Conservation (phyloP, 2,888 invertebrate genomes). For the Eupeodes luniger region DNA sequence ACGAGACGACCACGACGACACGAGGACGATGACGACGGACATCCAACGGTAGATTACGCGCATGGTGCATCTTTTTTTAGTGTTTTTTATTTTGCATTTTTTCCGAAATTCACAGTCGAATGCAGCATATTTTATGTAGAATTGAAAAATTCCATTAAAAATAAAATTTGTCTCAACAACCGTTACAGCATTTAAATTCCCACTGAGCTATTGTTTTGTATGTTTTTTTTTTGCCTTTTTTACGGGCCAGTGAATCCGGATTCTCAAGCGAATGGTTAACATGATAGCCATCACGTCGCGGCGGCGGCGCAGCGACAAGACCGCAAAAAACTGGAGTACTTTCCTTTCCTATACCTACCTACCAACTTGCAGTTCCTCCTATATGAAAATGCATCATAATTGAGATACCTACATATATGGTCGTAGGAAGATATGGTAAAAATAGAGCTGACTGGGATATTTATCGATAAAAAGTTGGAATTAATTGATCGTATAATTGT, state of each 20-base stretch:
- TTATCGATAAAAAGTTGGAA: background rate
- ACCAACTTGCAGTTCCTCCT: background rate
- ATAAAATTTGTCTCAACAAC: slow-evolving; percentile 15
- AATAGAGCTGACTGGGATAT: background rate
- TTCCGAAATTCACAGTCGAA: background rate
- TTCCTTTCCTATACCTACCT: too few relatives aligned
- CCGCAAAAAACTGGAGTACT: slow-evolving; percentile 1
- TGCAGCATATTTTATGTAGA: background rate
- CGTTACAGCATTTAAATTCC: slow-evolving; percentile 33
- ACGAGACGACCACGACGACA: background rate
- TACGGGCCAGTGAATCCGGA: slow-evolving; percentile 36
- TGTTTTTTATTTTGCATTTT: background rate
- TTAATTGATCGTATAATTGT: background rate
- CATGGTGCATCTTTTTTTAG: slow-evolving; percentile 11
- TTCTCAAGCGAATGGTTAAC: slow-evolving; percentile 48
- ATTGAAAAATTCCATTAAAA: slow-evolving; percentile 30
- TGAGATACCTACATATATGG: background rate
- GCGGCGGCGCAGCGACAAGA: background rate
- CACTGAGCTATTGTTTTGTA: slow-evolving; percentile 40
- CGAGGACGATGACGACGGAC: background rate
- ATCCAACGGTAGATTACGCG: slow-evolving; percentile 13
- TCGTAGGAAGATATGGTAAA: too few relatives aligned
- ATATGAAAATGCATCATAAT: slow-evolving; percentile 7
- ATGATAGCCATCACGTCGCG: slow-evolving; percentile 36
- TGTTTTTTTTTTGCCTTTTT: slow-evolving; percentile 19